Base-by-base conservation (phyloP, 2,113 vertebrate genomes). In the Istiophorus platypterus region DNA sequence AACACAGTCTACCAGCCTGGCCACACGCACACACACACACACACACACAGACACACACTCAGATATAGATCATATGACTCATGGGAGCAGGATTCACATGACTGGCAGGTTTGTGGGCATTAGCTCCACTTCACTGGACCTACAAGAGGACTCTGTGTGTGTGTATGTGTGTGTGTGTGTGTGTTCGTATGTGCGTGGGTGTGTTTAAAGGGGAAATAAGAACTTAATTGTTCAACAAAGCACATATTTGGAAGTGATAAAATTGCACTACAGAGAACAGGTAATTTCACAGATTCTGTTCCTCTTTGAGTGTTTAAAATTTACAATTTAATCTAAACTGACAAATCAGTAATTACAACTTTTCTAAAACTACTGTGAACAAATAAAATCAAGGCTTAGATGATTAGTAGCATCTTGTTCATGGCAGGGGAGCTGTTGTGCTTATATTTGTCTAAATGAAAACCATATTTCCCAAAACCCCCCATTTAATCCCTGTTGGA, bases 1-100 rank as follows among this genome's bases (percentile, higher is more conserved):
- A 76, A 99, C 94, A 83, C 98, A 99, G 73, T 97, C 97, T 76
- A 96, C 86, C 52, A 99, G 93, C 93, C 98, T 99, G 92, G 17
- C 26, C 42, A 57, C 72, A 78, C 14, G 72, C 26, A 64, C 77
- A 68, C 70, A 78, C 42, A 83, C 58, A 76, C 75, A 82, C 82
- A 81, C 54, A 77, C 70, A 88, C 56, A 88, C 54, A 77, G 67
- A 88, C 56, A 88, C 41, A 78, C 72, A 71, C 27, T 52, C 68
- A 76, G 37, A 78, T 18, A 78, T 52, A 61, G 66, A 76, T 79
- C 78, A 83, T 83, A 87, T 93, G 92, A 88, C 85, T 86, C 7
- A 11, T 73, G 64, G 62, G 76, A 82, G 56, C 64, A 62, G 58
- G 66, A 84, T 75, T 88, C 88, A 92, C 90, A 92, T 92, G 89